Conservation (phyloP, 2,113 vertebrate genomes). For the Petroica traversi region DNA sequence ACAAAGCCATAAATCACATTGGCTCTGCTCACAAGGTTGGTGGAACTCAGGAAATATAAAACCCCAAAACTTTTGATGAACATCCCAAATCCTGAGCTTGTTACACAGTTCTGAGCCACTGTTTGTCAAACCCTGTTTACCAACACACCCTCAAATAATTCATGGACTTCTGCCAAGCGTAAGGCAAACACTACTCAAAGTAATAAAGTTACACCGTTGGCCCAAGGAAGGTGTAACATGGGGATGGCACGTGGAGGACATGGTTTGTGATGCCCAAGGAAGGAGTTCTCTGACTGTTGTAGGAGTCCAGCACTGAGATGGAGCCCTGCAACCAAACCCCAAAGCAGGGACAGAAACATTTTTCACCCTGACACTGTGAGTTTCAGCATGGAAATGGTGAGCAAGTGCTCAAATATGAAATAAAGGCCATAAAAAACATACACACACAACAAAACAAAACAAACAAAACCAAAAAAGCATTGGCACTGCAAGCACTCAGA, state of each 20-base stretch:
- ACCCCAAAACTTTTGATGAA: constrained; percentile 25
- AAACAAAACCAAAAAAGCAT: fast-evolving
- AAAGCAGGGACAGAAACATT: neutral
- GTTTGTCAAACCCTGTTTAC: neutral
- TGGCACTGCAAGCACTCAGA: neutral
- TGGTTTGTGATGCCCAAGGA: fast-evolving
- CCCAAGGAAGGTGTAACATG: neutral
- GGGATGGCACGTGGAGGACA: neutral
- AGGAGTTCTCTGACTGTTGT: neutral
- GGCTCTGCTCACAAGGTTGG: constrained; percentile 26
- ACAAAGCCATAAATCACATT: constrained; percentile 48
- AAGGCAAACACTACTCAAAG: neutral
- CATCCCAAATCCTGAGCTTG: neutral
- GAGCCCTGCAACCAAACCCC: neutral
- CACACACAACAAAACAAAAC: neutral
- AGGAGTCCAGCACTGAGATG: neutral
- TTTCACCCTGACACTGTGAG: fast-evolving
- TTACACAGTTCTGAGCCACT: neutral
- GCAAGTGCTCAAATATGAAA: neutral
- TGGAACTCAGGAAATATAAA: constrained; percentile 28
- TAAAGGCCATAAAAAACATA: neutral
- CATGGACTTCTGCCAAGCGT: neutral
- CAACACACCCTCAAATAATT: neutral
- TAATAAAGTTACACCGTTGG: neutral
- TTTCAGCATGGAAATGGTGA: neutral